Evolutionary conservation across 2,797 vertebrate genomes (phyloP).

Genomic region (Brachymystax lenok): DNA sequence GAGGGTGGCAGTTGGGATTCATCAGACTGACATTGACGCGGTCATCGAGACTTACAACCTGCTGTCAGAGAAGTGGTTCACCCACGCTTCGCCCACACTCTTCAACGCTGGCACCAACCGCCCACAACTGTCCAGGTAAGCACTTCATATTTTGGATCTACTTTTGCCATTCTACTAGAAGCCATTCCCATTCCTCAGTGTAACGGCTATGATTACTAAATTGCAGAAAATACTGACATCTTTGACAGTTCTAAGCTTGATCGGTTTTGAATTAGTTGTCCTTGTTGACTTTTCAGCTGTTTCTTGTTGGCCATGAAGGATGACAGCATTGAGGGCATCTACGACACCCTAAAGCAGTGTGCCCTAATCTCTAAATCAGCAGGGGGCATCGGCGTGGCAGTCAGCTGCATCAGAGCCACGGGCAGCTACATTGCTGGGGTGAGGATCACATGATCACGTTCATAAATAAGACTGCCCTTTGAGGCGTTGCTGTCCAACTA

Average conservation of each 20-base stretch:
- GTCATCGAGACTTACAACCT: slow-evolving; percentile 98
- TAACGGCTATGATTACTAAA: neutral
- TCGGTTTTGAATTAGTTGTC: no score
- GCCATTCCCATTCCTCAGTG: neutral
- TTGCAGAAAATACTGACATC: neutral
- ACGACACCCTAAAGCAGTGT: slow-evolving; percentile 95
- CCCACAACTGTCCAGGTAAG: slow-evolving; percentile 92
- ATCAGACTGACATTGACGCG: slow-evolving; percentile 83
- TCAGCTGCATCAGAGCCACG: slow-evolving; percentile 93
- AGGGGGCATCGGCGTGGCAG: slow-evolving; percentile 92
- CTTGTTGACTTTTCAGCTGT: slow-evolving; percentile 73
- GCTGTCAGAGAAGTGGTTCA: slow-evolving; percentile 97
- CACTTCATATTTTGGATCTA: neutral
- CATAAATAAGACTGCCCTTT: slow-evolving; percentile 10
- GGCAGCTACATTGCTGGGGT: slow-evolving; percentile 98
- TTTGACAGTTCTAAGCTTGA: neutral
- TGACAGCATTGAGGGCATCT: slow-evolving; percentile 97
- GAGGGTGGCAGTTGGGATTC: slow-evolving; percentile 95
- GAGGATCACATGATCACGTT: slow-evolving; percentile 38
- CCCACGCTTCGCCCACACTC: slow-evolving; percentile 94
- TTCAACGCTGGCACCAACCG: slow-evolving; percentile 97
- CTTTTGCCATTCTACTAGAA: neutral
- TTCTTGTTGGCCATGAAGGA: slow-evolving; percentile 97
- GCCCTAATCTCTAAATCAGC: slow-evolving; percentile 97
- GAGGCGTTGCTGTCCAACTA: slow-evolving; percentile 64